Conservation (phyloP, 2,888 invertebrate species). For the Glaucopsyche alexis region DNA sequence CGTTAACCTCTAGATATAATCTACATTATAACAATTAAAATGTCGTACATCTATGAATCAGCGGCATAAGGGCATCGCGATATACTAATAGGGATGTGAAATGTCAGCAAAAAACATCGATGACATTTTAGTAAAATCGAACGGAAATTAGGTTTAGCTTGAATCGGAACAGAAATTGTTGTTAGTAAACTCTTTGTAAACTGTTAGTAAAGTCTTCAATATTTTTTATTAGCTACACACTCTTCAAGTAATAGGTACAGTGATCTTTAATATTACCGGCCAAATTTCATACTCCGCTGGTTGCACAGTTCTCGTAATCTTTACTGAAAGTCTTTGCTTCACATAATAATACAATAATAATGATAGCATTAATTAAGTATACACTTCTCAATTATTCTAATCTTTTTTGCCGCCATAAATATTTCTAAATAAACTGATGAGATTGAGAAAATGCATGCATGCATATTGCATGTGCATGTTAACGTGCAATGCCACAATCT, state of each 20-base stretch:
- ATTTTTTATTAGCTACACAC: too few species aligned
- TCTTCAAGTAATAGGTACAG: too few species aligned
- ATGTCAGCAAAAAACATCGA: conserved; percentile 16
- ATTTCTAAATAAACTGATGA: neutral
- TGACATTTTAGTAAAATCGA: neutral
- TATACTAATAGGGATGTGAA: conserved; percentile 6
- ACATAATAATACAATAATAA: too few species aligned
- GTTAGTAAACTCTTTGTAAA: too few species aligned
- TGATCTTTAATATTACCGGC: too few species aligned
- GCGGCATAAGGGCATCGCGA: conserved; percentile 17
- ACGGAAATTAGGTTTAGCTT: neutral
- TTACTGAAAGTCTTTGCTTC: too few species aligned
- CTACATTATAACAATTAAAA: conserved; percentile 26
- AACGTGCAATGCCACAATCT: conserved; percentile 36
- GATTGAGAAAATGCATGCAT: conserved; percentile 7
- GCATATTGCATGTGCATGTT: neutral
- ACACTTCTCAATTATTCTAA: neutral
- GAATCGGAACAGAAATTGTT: neutral
- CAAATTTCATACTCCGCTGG: too few species aligned
- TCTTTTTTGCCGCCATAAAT: neutral
- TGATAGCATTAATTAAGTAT: too few species aligned
- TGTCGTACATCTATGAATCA: conserved; percentile 19
- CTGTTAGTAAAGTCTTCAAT: too few species aligned
- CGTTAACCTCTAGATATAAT: conserved; percentile 24
- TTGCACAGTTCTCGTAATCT: too few species aligned